Conservation (phyloP, 1,140 invertebrate species). For the Akabosia matsudoensis region DNA sequence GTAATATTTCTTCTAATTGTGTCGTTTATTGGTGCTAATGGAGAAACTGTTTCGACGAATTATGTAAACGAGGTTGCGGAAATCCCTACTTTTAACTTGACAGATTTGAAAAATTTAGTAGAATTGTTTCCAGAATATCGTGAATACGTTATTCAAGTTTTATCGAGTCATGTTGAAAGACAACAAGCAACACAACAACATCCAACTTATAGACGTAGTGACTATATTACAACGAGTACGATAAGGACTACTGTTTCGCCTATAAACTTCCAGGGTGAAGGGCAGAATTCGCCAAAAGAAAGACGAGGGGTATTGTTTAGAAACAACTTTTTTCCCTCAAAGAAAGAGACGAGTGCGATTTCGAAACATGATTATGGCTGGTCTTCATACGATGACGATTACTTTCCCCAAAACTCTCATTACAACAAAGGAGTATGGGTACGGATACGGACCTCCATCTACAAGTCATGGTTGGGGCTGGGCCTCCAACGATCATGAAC, state of each 20-base stretch:
- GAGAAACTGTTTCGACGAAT: not conserved
- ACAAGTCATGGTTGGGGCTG: slow-evolving; percentile 8
- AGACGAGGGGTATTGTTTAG: not conserved
- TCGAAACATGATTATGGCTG: not conserved
- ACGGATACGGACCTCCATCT: not conserved
- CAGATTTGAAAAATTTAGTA: not conserved
- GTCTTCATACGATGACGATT: not conserved
- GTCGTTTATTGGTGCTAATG: not conserved
- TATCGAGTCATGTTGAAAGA: not conserved
- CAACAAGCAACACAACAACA: not conserved
- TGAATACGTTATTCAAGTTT: not conserved
- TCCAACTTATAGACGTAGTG: not conserved
- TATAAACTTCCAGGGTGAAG: not conserved
- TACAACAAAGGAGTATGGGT: not conserved
- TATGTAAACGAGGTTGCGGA: not conserved
- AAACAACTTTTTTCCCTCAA: not conserved
- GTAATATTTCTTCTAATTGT: not conserved
- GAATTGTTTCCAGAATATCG: slow-evolving; percentile 6
- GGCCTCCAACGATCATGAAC: not conserved
- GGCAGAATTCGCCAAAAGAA: not conserved
- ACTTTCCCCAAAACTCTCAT: not conserved
- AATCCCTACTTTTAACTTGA: not conserved
- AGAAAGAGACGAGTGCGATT: not conserved
- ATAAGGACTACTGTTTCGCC: not conserved
- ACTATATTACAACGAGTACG: not conserved